These are phyloP conservation scores for Pangasianodon gigas DNA, from an alignment of 2,113 vertebrate species.

Conservation along the genomic window DNA sequence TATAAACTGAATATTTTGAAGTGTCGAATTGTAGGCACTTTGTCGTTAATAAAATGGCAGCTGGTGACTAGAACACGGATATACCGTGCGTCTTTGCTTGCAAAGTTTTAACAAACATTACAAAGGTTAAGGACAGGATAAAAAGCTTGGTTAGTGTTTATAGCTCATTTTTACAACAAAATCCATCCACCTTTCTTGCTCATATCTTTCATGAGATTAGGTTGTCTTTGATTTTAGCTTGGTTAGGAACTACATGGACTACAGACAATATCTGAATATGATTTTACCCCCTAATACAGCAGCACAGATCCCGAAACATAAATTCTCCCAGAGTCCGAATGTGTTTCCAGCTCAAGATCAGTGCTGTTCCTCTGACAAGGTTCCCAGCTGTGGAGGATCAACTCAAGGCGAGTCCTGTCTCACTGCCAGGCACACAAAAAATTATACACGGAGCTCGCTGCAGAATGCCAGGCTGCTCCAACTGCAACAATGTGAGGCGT, in stretches of 20 bases:
- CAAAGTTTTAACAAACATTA: not conserved
- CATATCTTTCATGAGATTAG: not conserved
- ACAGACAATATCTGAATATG: too few species aligned
- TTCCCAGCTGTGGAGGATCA: conserved; percentile 51
- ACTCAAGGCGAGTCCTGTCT: conserved; percentile 47
- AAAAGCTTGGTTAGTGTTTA: not conserved
- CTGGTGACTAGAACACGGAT: not conserved
- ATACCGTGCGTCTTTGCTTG: not conserved
- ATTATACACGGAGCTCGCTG: conserved; percentile 13
- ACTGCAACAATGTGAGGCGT: conserved; percentile 38
- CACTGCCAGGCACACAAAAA: conserved; percentile 38
- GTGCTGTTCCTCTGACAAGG: conserved; percentile 34
- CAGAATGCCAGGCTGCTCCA: conserved; percentile 26
- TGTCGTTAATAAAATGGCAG: not conserved
- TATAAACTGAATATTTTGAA: not conserved
- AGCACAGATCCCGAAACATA: not conserved
- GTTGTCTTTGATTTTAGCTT: not conserved
- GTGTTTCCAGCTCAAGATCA: conserved; percentile 7
- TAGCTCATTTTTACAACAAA: not conserved
- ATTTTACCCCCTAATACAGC: not conserved
- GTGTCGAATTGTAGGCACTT: not conserved
- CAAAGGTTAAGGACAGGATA: not conserved
- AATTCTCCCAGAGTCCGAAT: not conserved
- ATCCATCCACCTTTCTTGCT: not conserved
- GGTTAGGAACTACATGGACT: not conserved